These are phyloP conservation scores for Zootermopsis nevadensis DNA, from an alignment of 2,888 invertebrate genomes.

Conservation along the genomic window DNA sequence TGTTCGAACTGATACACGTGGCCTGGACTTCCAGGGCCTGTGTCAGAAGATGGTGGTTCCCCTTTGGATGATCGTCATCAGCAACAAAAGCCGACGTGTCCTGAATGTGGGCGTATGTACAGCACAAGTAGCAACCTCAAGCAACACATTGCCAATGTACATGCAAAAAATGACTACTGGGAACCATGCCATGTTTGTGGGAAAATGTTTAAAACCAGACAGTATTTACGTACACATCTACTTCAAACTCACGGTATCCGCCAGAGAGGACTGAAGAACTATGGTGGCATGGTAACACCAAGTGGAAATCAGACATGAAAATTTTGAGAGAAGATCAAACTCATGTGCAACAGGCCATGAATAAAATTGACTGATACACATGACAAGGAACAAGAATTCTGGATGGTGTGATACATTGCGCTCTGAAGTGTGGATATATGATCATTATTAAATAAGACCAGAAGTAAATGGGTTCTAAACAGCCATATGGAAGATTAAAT, in stretches of 20 bases:
- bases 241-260: conserved; percentile 80
- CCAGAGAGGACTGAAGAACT: conserved; percentile 67
- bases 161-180: conserved; percentile 75
- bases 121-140: conserved; percentile 73
- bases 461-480: too few species aligned
- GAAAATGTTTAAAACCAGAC: conserved; percentile 81
- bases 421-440: too few species aligned
- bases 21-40: conserved; percentile 54
- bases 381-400: neutral
- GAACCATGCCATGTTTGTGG: conserved; percentile 79
- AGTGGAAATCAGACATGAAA: neutral
- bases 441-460: too few species aligned
- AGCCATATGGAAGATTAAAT: too few species aligned
- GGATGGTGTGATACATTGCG: too few species aligned
- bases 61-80: conserved; percentile 20
- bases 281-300: neutral
- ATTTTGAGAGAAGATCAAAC: neutral
- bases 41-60: conserved; percentile 44
- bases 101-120: conserved; percentile 59
- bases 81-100: conserved; percentile 57
- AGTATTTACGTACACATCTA: conserved; percentile 81
- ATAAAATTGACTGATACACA: neutral
- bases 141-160: conserved; percentile 82
- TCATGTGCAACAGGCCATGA: neutral
- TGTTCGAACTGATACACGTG: conserved; percentile 37